Evolutionary conservation across 2,113 vertebrate species (phyloP), one percentile per base, ranked within the genome.

Genomic region (Oriolus oriolus): DNA sequence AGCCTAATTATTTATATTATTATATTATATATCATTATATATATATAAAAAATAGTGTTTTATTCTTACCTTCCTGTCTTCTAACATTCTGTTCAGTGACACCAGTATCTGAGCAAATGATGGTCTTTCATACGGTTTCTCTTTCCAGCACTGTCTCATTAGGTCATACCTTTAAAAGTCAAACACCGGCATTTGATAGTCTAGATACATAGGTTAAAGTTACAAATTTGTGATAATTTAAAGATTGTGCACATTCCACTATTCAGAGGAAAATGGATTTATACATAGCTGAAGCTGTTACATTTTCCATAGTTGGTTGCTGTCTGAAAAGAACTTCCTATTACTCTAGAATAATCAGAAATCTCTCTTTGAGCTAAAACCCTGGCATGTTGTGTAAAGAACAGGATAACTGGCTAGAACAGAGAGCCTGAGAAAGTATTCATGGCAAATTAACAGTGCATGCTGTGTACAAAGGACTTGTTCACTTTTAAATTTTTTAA

Each of bases 91-190:
- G 75, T 98, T 98, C 66, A 99, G 95, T 39, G 98, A 98, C 83
- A 99, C 98, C 77, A 99, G n/a, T 81, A 99, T 99, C 95, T 99
- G 98, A 61, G 98, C 97, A 92, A 99, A 99, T 5, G 98, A 98
- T 10, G 99, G 99, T 65, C 99, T 98, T 96, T 99, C 98, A 2
- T 99, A 99, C 3, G 99, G 98, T 73, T 98, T 99, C 95, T 99
- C 99, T 86, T 98, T 97, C 99, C 99, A 99, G 86, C 99, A 99
- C 24, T 99, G 98, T 70, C 98, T 97, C 98, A 99, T 99, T 47
- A 99, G 97, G 73, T 99, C 98, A 96, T 98, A 99, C 90, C 99
- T 99, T 95, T 68, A 87, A 89, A 97, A 68, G 85, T 24, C n/a
- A 89, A 81, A 74, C 9, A 84, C 15, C 61, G 60, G 2, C 28